phyloP scores from a whole-genome alignment of 2,888 invertebrate genomes.

The Disparrhopalites patrizii region DNA sequence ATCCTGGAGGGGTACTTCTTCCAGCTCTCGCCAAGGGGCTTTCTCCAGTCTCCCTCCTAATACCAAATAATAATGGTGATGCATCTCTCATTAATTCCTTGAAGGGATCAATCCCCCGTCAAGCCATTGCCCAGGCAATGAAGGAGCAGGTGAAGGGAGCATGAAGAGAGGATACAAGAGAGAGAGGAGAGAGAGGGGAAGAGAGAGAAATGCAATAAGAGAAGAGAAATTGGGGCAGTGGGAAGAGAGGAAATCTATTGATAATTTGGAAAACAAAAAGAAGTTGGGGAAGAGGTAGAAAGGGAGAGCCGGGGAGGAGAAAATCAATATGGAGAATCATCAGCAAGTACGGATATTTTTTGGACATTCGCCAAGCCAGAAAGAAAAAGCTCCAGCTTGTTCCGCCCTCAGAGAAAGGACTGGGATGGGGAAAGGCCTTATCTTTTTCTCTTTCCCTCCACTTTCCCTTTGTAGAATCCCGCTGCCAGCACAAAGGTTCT shows the following conservation, averaged over 20 bases:
- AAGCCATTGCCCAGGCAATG: no score
- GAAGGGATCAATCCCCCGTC: no score
- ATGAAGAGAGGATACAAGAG: background rate
- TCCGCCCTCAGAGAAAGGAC: background rate
- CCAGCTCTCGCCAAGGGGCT: no score
- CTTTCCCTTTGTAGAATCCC: no score
- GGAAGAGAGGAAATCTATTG: background rate
- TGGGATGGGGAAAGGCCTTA: background rate
- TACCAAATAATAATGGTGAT: no score
- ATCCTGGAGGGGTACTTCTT: no score
- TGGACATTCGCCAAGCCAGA: constrained; percentile 4
- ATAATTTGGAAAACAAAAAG: background rate
- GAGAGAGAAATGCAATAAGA: background rate
- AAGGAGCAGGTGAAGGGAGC: background rate
- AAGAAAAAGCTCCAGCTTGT: background rate
- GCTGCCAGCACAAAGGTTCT: no score
- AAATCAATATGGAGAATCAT: constrained; percentile 8
- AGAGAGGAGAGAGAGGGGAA: background rate
- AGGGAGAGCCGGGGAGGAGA: background rate
- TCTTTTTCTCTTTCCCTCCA: no score
- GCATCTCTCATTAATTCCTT: no score
- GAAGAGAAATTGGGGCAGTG: no score
- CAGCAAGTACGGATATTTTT: background rate
- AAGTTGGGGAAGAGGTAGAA: background rate
- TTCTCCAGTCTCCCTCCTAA: no score